Evolutionary conservation across 2,113 vertebrate species (phyloP).

Genomic region (Elaphurus davidianus): DNA sequence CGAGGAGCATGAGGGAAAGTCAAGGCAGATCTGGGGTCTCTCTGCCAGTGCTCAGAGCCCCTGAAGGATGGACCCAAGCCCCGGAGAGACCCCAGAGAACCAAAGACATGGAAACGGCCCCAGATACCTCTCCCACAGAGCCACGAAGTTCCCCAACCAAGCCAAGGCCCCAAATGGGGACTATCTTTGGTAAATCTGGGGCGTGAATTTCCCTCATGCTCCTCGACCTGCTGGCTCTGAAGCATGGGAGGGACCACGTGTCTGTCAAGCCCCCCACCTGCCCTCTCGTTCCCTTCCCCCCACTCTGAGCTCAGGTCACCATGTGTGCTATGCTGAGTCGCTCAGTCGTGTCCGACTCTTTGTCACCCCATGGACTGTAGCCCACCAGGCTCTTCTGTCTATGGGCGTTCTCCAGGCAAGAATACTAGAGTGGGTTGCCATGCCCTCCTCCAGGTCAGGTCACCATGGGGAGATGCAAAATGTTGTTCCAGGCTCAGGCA

Average conservation of each 20-base stretch:
- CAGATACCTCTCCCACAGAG: neutral
- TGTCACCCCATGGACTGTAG: neutral
- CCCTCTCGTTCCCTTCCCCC: no score
- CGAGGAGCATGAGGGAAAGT: fast-evolving
- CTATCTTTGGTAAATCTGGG: neutral
- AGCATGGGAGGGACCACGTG: neutral
- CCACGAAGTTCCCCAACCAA: neutral
- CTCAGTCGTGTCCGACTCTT: neutral
- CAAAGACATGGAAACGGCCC: neutral
- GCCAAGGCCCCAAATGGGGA: neutral
- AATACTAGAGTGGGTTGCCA: neutral
- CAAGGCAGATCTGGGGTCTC: neutral
- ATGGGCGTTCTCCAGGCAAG: neutral
- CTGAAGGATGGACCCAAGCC: neutral
- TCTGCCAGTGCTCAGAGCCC: neutral
- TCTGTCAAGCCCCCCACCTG: neutral
- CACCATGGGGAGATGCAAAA: no score
- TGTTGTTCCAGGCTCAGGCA: neutral
- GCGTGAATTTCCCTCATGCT: neutral
- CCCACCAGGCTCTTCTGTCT: neutral
- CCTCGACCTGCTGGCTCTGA: neutral
- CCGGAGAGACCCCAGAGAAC: neutral
- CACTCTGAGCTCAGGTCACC: neutral
- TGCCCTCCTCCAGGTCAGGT: neutral
- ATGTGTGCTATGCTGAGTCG: neutral